Percentiles rank a stretch among this genome's conserved stretches.
phyloP scores from a whole-genome alignment of 2,797 vertebrate species.

The Oophaga sylvatica region DNA sequence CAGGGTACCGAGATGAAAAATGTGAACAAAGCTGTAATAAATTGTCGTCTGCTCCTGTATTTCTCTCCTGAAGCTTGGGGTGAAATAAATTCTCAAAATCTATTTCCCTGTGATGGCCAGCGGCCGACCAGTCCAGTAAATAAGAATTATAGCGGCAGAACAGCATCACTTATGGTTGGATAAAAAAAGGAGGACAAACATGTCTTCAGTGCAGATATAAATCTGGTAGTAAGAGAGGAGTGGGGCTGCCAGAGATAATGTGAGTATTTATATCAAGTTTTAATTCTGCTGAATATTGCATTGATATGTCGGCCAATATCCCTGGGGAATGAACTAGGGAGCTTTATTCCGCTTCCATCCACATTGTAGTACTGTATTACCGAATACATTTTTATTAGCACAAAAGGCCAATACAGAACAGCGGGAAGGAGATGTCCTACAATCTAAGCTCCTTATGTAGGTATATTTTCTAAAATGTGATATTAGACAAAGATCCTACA shows the following conservation, averaged over 20 bases:
- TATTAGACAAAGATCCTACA: background rate
- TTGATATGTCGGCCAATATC: conserved; percentile 6
- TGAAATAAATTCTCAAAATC: conserved; percentile 80
- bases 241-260: conserved; percentile 49
- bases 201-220: conserved; percentile 70
- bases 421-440: background rate
- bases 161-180: conserved; percentile 74
- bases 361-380: background rate
- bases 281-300: conserved; percentile 23
- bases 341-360: background rate
- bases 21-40: conserved; percentile 56
- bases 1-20: conserved; percentile 54
- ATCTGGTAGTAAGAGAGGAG: conserved; percentile 68
- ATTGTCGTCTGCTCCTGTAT: conserved; percentile 50
- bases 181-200: conserved; percentile 69
- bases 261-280: conserved; percentile 53
- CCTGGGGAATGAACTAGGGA: background rate
- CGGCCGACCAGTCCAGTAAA: conserved; percentile 74
- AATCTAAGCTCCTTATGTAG: background rate
- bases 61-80: conserved; percentile 56
- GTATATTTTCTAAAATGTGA: background rate
- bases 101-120: conserved; percentile 76
- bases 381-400: conserved; percentile 21
- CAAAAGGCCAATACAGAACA: conserved; percentile 6
- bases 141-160: conserved; percentile 77